Conservation (phyloP, 2,113 vertebrate species). For the Montifringilla adamsi region DNA sequence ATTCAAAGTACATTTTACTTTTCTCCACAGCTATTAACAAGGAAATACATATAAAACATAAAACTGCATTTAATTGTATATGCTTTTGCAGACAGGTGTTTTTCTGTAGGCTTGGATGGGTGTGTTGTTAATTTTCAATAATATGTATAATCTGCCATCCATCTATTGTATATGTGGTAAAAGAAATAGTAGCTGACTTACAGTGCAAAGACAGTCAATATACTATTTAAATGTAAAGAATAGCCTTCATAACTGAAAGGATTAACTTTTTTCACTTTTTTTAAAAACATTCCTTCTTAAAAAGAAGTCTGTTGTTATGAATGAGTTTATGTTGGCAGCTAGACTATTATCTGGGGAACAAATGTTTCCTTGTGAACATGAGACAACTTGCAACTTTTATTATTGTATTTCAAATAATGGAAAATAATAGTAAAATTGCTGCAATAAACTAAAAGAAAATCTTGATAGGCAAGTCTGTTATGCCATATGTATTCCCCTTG, state of each 20-base stretch:
- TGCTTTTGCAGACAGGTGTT: neutral
- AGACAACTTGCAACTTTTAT: constrained; percentile 14
- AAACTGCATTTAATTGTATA: neutral
- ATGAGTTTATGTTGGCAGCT: neutral
- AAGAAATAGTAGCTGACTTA: neutral
- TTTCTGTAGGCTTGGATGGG: neutral
- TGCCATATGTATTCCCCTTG: neutral
- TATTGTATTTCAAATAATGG: constrained; percentile 26
- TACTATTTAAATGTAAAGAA: neutral
- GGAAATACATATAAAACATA: neutral
- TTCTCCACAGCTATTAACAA: neutral
- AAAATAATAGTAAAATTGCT: constrained; percentile 28
- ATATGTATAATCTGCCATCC: neutral
- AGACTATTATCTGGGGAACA: neutral
- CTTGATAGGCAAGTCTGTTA: constrained; percentile 30
- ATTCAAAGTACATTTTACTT: neutral
- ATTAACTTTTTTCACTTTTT: neutral
- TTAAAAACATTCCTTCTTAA: neutral
- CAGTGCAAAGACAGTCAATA: neutral
- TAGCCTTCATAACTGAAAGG: neutral
- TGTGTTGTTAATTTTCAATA: neutral
- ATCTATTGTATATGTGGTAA: neutral
- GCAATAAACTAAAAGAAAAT: constrained; percentile 14
- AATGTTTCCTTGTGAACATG: neutral
- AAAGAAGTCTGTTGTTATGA: neutral